Conservation (phyloP, 2,113 vertebrate genomes). For the Gopherus evgoodei region DNA sequence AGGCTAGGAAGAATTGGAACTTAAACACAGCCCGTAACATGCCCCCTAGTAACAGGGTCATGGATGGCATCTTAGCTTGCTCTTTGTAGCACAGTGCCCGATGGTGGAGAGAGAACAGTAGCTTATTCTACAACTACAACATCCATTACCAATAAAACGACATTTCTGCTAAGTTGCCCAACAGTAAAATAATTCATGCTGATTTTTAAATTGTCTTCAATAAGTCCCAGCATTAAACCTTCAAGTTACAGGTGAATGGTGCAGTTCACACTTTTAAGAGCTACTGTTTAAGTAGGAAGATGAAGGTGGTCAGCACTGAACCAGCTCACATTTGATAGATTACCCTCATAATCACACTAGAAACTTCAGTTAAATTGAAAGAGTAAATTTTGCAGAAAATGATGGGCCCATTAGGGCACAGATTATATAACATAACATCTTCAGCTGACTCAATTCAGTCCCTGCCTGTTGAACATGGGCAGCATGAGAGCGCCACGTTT, state of each 20-base stretch:
- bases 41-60: rapidly evolving
- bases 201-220: not conserved
- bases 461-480: not conserved
- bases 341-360: not conserved
- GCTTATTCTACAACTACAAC: not conserved
- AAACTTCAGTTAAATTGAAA: not conserved
- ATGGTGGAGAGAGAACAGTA: not conserved
- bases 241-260: rapidly evolving
- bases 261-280: not conserved
- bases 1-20: not conserved
- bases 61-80: not conserved
- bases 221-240: not conserved
- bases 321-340: not conserved
- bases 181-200: not conserved
- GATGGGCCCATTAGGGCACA: no score
- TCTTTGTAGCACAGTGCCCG: not conserved
- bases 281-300: not conserved
- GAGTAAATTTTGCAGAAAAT: not conserved
- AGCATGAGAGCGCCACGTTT: no score
- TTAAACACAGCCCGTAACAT: not conserved
- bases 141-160: not conserved
- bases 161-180: not conserved
- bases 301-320: not conserved
- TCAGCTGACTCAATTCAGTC: not conserved
- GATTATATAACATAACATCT: rapidly evolving